Percentiles rank a stretch among this genome's conserved stretches.
Conservation (phyloP, 2,888 invertebrate species). For the Rosalia funebris region DNA sequence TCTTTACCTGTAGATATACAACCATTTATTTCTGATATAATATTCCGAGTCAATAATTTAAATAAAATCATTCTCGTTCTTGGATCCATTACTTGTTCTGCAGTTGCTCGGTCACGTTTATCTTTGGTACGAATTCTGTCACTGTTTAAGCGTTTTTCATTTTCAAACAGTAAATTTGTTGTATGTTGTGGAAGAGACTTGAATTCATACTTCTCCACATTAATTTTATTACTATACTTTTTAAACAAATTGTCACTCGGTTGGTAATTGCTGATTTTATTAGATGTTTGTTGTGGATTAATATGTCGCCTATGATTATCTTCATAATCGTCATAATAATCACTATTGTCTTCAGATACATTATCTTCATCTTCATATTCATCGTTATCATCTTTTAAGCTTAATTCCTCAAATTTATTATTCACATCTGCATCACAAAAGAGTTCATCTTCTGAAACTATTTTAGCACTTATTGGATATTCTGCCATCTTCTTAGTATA, state of each 20-base stretch:
- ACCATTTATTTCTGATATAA: slow-evolving; percentile 91
- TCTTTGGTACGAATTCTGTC: slow-evolving; percentile 83
- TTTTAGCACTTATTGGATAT: neutral
- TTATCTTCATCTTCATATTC: slow-evolving; percentile 32
- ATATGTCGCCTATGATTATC: slow-evolving; percentile 36
- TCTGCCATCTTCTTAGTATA: neutral
- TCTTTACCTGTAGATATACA: slow-evolving; percentile 99
- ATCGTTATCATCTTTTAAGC: slow-evolving; percentile 31
- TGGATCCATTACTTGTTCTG: slow-evolving; percentile 97
- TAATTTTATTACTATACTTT: slow-evolving; percentile 83
- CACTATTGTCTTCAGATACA: slow-evolving; percentile 39
- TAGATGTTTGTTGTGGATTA: slow-evolving; percentile 54
- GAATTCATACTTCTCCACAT: slow-evolving; percentile 82
- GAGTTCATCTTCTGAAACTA: slow-evolving; percentile 60
- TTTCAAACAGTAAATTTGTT: slow-evolving; percentile 77
- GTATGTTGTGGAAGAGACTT: slow-evolving; percentile 73
- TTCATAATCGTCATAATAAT: slow-evolving; percentile 40
- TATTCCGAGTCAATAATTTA: slow-evolving; percentile 86
- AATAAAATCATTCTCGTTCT: slow-evolving; percentile 95
- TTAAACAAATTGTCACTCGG: slow-evolving; percentile 83
- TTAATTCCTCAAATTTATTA: slow-evolving; percentile 27
- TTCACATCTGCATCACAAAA: slow-evolving; percentile 60
- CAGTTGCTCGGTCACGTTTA: slow-evolving; percentile 94
- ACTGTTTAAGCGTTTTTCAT: slow-evolving; percentile 74
- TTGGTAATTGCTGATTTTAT: slow-evolving; percentile 68